A percentile compares a stretch with the other conserved stretches of the same genome.
These are phyloP conservation scores for Chrosomus eos DNA, from an alignment of 2,797 vertebrate genomes.

Conservation along the genomic window DNA sequence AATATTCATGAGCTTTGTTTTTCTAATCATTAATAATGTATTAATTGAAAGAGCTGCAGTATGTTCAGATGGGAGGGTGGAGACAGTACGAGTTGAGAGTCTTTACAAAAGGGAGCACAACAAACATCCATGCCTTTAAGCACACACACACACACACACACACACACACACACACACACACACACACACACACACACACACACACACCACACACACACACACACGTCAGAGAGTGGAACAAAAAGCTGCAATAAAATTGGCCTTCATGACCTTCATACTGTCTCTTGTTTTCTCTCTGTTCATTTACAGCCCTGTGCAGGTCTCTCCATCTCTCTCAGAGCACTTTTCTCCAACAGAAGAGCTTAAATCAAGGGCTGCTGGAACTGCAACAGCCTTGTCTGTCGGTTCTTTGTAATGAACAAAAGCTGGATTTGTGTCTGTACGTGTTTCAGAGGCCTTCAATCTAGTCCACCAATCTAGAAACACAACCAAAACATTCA, in stretches of 20 bases:
- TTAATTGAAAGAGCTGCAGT: slow-evolving; percentile 43
- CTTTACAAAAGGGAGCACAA: neutral
- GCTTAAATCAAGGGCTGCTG: slow-evolving; percentile 47
- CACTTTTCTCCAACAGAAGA: slow-evolving; percentile 34
- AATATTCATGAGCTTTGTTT: slow-evolving; percentile 59
- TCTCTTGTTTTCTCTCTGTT: slow-evolving; percentile 16
- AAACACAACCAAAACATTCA: slow-evolving; percentile 36
- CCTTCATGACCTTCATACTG: slow-evolving; percentile 6
- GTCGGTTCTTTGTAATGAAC: slow-evolving; percentile 27
- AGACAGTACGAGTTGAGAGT: slow-evolving; percentile 1
- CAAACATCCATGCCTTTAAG: neutral
- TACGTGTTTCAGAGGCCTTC: neutral
- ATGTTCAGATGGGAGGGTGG: slow-evolving; percentile 28
- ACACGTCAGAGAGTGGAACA: neutral
- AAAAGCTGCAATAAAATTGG: slow-evolving; percentile 28
- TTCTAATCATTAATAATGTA: slow-evolving; percentile 56
- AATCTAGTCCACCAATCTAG: slow-evolving; percentile 17
- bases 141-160: slow-evolving; percentile 22
- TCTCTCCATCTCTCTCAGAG: slow-evolving; percentile 33
- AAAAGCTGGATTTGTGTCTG: slow-evolving; percentile 28
- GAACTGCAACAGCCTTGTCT: slow-evolving; percentile 28
- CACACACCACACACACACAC: slow-evolving; percentile 17
- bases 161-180: slow-evolving; percentile 20
- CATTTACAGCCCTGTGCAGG: slow-evolving; percentile 34
- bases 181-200: slow-evolving; percentile 19